These are phyloP conservation scores for Hippolais icterina DNA, from an alignment of 2,113 vertebrate genomes.

Conservation along the genomic window DNA sequence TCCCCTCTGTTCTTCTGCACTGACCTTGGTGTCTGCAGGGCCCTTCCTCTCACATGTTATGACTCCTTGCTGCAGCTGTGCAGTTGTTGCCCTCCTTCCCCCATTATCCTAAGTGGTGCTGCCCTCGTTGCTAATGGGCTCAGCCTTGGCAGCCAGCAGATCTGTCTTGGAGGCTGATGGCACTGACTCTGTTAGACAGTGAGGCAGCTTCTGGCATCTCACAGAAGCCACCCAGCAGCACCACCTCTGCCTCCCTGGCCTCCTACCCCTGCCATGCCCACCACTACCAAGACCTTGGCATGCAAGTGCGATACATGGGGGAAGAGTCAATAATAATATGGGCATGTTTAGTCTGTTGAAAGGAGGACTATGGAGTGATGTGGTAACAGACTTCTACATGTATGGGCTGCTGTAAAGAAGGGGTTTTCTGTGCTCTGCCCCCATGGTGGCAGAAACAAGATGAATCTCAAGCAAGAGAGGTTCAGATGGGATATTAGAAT, in stretches of 20 bases:
- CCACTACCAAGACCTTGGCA: background rate
- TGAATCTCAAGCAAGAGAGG: background rate
- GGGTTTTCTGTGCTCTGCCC: background rate
- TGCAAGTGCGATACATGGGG: accelerated
- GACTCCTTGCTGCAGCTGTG: background rate
- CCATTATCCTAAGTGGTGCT: accelerated
- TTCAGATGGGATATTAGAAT: background rate
- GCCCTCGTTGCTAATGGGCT: no score
- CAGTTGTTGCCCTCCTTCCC: background rate
- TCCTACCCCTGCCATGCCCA: accelerated
- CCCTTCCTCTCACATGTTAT: background rate
- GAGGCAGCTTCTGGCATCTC: background rate
- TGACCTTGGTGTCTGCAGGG: background rate
- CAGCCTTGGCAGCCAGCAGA: background rate
- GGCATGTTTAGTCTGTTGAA: background rate
- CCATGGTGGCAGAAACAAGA: background rate
- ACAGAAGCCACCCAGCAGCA: background rate
- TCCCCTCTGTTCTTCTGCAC: background rate
- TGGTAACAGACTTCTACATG: background rate
- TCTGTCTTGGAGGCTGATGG: background rate
- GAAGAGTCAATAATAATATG: background rate
- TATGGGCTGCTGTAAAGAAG: background rate
- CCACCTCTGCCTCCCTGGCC: background rate
- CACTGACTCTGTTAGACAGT: background rate
- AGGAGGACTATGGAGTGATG: background rate